A percentile compares a stretch with the other conserved stretches of the same genome.
phyloP scores from a whole-genome alignment of 2,888 invertebrate genomes.

The Epirrita christyi region DNA sequence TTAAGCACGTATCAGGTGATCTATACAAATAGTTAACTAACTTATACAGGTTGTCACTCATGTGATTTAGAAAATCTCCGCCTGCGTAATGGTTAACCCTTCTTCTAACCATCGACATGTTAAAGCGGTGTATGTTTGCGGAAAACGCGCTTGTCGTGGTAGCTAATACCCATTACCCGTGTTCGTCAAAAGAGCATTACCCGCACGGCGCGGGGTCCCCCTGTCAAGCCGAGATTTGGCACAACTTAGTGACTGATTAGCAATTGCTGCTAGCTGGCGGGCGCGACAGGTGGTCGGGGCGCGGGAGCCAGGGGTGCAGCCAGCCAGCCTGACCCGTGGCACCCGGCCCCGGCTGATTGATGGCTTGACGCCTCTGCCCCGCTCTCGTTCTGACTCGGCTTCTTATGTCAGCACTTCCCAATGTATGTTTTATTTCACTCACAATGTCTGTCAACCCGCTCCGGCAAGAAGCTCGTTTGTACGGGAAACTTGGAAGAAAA shows the following conservation, averaged over 20 bases:
- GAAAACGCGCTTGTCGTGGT: slow-evolving; percentile 51
- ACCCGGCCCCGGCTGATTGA: slow-evolving; percentile 66
- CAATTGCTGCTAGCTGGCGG: slow-evolving; percentile 72
- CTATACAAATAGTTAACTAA: no score
- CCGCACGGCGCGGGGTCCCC: slow-evolving; percentile 57
- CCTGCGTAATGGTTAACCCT: no score
- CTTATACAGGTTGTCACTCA: no score
- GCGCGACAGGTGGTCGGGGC: slow-evolving; percentile 79
- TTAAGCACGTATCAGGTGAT: not conserved
- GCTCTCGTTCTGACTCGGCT: slow-evolving; percentile 56
- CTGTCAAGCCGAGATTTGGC: slow-evolving; percentile 77
- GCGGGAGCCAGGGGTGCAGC: slow-evolving; percentile 55
- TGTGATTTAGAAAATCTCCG: no score
- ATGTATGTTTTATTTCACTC: slow-evolving; percentile 36
- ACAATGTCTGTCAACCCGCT: slow-evolving; percentile 22
- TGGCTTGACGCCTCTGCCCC: slow-evolving; percentile 54
- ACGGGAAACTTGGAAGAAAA: slow-evolving; percentile 16
- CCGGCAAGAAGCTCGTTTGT: slow-evolving; percentile 20
- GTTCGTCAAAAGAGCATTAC: slow-evolving; percentile 78
- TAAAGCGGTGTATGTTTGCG: slow-evolving; percentile 33
- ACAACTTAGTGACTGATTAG: slow-evolving; percentile 83
- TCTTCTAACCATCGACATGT: no score
- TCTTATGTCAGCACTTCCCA: slow-evolving; percentile 57
- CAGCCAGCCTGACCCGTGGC: slow-evolving; percentile 66
- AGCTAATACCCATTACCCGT: slow-evolving; percentile 66